Evolutionary conservation across 2,888 invertebrate species (phyloP).

Genomic region (Acholoe squamosa): DNA sequence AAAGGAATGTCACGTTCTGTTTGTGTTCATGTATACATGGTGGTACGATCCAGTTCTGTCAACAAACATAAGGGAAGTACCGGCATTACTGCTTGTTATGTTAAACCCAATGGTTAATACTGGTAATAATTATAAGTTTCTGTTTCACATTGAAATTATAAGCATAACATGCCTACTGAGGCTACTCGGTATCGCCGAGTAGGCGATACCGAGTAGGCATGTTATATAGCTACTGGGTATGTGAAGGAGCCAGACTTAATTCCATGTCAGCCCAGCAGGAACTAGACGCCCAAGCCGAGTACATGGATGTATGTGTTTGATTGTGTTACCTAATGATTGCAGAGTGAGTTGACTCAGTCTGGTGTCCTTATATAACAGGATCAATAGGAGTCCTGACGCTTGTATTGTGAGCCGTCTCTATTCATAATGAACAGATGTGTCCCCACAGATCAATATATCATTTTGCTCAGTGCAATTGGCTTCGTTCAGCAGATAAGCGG

Average conservation of each 20-base stretch:
- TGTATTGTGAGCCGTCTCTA: conserved; percentile 13
- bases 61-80: too few relatives aligned
- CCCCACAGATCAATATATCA: background rate
- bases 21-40: too few relatives aligned
- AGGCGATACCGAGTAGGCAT: too few relatives aligned
- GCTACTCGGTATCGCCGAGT: too few relatives aligned
- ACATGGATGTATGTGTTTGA: conserved; percentile 1
- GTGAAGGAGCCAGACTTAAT: conserved; percentile 4
- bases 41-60: too few relatives aligned
- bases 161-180: too few relatives aligned
- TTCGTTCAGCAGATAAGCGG: background rate
- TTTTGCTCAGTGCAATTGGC: background rate
- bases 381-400: background rate
- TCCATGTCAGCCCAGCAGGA: background rate
- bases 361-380: conserved; percentile 30
- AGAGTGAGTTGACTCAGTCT: conserved; percentile 45
- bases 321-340: background rate
- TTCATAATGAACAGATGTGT: conserved; percentile 24
- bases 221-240: too few relatives aligned
- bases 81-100: too few relatives aligned
- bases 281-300: background rate
- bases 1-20: too few relatives aligned
- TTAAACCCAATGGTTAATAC: too few relatives aligned
- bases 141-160: too few relatives aligned
- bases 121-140: too few relatives aligned